Base-by-base conservation (phyloP, 2,113 vertebrate species). In the Chionomys nivalis region DNA sequence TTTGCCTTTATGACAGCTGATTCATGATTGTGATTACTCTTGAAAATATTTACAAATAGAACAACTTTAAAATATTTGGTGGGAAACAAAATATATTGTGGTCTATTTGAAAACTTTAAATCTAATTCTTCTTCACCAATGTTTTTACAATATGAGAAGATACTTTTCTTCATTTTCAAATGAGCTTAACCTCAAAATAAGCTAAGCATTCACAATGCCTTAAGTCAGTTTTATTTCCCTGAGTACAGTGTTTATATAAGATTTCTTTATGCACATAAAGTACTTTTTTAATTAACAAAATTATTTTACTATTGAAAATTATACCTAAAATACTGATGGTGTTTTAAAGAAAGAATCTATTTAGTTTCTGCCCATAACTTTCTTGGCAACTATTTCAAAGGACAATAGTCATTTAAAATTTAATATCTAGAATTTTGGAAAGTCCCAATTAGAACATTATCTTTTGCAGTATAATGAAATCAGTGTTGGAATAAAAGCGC, bases 371-470 rank as follows among this genome's bases (percentile, higher is more conserved):
- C 7, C 0, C 4, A 58, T 95, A 49, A 55, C 95, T 97, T 97
- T 98, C 96, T 88, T 97, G 87, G 79, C 42, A 97, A 94, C 78
- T 86, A 90, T 94, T 33, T n/a, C 83, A 68, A 70, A 96, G 66
- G 70, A 92, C 44, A 94, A 52, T 91, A 95, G 55, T 97, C 68
- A 96, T 96, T 96, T 96, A 55, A 96, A 94, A 92, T 95, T 28
- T 96, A 97, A 96, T 98, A 89, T 83, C 94, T 94, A 89, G 33
- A 63, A 26, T 78, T 55, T 94, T 97, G 44, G 58, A 95, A 96
- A 95, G 73, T 96, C 49, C 65, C 94, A 90, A 97, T 97, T 97
- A 97, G 86, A 97, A 61, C 49, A 97, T 93, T 94, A 94, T 96
- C 96, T 94, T 94, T 92, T 73, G 63, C 21, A 70, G 12, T 90